Conservation (phyloP, 1,140 invertebrate genomes). For the Rhynchophorus ferrugineus region DNA sequence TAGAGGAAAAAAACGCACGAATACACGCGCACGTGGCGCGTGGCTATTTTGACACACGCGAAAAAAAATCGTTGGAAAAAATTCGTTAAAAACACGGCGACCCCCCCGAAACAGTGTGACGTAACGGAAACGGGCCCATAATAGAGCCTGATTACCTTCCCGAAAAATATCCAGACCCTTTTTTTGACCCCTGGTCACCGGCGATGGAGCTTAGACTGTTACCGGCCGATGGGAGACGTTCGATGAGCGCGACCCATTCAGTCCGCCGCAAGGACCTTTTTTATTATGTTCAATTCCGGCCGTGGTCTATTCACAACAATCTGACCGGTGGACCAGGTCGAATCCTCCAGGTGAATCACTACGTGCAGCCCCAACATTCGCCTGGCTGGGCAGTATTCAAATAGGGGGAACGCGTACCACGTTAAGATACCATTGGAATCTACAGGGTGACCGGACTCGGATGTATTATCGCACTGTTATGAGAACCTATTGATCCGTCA, state of each 20-base stretch:
- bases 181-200: slow-evolving; percentile 29
- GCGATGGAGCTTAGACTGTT: slow-evolving; percentile 11
- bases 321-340: slow-evolving; percentile 15
- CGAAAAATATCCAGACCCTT: slow-evolving; percentile 23
- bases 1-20: slow-evolving; percentile 2
- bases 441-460: too few species aligned
- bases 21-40: slow-evolving; percentile 11
- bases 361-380: neutral
- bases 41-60: slow-evolving; percentile 6
- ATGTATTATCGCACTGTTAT: too few species aligned
- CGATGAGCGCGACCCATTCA: too few species aligned
- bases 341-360: slow-evolving; percentile 2
- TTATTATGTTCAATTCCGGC: slow-evolving; percentile 23
- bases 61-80: slow-evolving; percentile 25
- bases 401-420: slow-evolving; percentile 20
- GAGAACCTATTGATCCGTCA: too few species aligned
- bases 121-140: slow-evolving; percentile 26
- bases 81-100: slow-evolving; percentile 25
- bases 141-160: slow-evolving; percentile 20
- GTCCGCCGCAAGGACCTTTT: slow-evolving; percentile 15
- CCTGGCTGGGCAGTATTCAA: slow-evolving; percentile 17
- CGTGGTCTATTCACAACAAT: slow-evolving; percentile 17
- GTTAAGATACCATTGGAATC: slow-evolving; percentile 5
- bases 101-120: slow-evolving; percentile 13
- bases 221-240: slow-evolving; percentile 17